Evolutionary conservation across 1,140 invertebrate genomes (phyloP).

Genomic region (Drosophila insularis): DNA sequence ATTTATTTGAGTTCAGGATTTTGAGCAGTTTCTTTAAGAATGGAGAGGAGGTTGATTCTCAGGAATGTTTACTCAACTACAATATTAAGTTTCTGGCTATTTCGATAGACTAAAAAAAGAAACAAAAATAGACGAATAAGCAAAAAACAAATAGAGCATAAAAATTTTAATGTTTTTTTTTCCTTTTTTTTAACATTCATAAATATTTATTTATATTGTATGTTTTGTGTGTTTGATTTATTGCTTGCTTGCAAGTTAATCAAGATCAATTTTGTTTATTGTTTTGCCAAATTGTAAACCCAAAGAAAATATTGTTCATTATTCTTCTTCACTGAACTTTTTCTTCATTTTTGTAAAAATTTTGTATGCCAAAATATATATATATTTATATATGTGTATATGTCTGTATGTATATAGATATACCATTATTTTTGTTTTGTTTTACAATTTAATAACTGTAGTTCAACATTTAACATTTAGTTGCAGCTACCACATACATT

Average conservation of each 20-base stretch:
- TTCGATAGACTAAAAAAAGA: conserved; percentile 19
- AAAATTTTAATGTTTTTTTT: conserved; percentile 21
- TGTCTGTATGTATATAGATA: conserved; percentile 23
- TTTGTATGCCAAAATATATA: conserved; percentile 80
- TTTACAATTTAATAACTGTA: conserved; percentile 58
- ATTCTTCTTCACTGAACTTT: not conserved
- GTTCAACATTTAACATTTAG: conserved; percentile 63
- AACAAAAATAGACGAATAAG: not conserved
- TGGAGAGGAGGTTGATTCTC: not conserved
- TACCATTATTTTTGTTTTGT: conserved; percentile 33
- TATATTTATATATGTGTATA: conserved; percentile 41
- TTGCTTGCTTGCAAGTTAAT: conserved; percentile 49
- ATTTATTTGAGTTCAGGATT: conserved; percentile 33
- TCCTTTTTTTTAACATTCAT: conserved; percentile 50
- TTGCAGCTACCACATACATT: conserved; percentile 39
- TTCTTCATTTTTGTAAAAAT: conserved; percentile 61
- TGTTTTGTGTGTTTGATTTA: conserved; percentile 41
- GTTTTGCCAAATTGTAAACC: conserved; percentile 54
- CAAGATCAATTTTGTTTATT: conserved; percentile 13
- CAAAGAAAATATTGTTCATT: conserved; percentile 34
- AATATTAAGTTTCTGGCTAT: conserved; percentile 39
- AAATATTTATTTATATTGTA: conserved; percentile 64
- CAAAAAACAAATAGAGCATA: conserved; percentile 51
- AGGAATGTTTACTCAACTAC: not conserved
- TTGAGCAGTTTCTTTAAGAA: conserved; percentile 50